Base-by-base conservation (phyloP, 2,888 invertebrate species). In the Ligdia adustata region DNA sequence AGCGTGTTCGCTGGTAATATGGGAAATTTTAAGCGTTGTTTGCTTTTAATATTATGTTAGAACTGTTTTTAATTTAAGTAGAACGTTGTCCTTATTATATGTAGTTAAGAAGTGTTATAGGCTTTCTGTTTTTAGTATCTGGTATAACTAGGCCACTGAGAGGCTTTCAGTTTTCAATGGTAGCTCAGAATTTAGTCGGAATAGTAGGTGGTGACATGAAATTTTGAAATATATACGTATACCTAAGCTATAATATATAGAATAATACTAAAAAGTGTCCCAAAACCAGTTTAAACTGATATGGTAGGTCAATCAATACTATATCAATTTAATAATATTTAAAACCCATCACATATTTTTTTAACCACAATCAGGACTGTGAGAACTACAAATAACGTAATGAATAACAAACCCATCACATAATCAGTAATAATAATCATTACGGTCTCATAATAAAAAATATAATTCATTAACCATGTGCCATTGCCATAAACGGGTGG, bases 351-450 rank as follows among this genome's bases (percentile, higher is more conserved):
- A n/a, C n/a, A n/a, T n/a, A n/a, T n/a, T n/a, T n/a, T n/a, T n/a
- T n/a, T 60, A 57, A 62, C 64, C 60, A 69, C 62, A 62, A 67
- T 66, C 57, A 67, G 55, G 52, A 62, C 57, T 84, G 87, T 90
- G 89, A 78, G 89, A 89, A 88, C 72, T 69, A 81, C 83, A 89
- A 88, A 89, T 76, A 90, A 71, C 66, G 60, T 82, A 81, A 83
- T 76, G 79, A 83, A 80, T 79, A 75, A 72, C 79, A 79, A 77
- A 85, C 85, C 84, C 73, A 69, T 68, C 67, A 69, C 69, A 76
- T 81, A 68, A 83, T 67, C 73, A 64, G 71, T 81, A 82, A 86
- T 85, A 87, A 83, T 81, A 84, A 75, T 73, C 79, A 73, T 80
- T 83, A 76, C 76, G 70, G 75, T 70, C 71, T 71, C 82, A n/a